Conservation (phyloP, 1,140 invertebrate species). For the Drosophila orosa region DNA sequence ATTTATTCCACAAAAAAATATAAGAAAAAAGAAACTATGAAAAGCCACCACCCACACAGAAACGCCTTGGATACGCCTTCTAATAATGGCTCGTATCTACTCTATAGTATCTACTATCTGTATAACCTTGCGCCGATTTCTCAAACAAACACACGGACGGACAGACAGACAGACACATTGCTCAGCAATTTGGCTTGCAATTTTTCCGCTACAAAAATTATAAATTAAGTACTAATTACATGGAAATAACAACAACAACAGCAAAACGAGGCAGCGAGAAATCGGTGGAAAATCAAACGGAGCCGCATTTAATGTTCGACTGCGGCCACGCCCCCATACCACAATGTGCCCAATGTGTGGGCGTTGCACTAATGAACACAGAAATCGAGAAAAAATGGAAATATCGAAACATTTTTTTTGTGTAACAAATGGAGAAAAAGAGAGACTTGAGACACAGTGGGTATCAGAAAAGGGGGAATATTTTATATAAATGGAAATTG, state of each 20-base stretch:
- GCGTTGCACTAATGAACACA: conserved; percentile 74
- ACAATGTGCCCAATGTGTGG: conserved; percentile 71
- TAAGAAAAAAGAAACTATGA: background rate
- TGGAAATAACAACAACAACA: conserved; percentile 72
- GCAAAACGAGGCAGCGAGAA: conserved; percentile 58
- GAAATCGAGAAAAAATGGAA: conserved; percentile 58
- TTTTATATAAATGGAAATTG: background rate
- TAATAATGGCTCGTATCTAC: conserved; percentile 23
- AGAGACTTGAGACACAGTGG: conserved; percentile 7
- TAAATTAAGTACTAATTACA: conserved; percentile 82
- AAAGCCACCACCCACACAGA: conserved; percentile 51
- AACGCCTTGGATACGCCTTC: conserved; percentile 35
- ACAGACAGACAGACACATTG: conserved; percentile 43
- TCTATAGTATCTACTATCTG: conserved; percentile 38
- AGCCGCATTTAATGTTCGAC: conserved; percentile 56
- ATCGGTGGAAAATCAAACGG: conserved; percentile 71
- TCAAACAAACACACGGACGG: conserved; percentile 27
- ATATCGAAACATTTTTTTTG: conserved; percentile 47
- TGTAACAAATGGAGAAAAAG: conserved; percentile 26
- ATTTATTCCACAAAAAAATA: conserved; percentile 25
- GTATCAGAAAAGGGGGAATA: background rate
- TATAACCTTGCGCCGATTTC: conserved; percentile 59
- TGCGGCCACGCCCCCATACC: conserved; percentile 57
- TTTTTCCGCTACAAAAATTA: conserved; percentile 71
- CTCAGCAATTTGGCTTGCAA: conserved; percentile 62